phyloP scores from a whole-genome alignment of 2,888 invertebrate species.

The Scaptomyza caliginosa region DNA sequence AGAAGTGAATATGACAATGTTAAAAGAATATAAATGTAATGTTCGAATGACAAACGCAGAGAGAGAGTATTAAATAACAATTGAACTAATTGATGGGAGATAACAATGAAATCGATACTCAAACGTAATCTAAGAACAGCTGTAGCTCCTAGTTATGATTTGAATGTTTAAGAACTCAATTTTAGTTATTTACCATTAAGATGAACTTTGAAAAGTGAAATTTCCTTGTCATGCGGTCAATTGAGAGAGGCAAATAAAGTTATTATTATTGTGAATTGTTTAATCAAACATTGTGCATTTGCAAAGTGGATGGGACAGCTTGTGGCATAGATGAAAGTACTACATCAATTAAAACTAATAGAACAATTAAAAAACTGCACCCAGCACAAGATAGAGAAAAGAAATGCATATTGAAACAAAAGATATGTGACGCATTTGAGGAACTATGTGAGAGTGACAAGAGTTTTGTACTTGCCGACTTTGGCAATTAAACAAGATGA shows the following conservation, averaged over 20 bases:
- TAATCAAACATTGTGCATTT: conserved; percentile 57
- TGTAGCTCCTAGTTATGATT: too few species aligned
- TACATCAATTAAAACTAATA: conserved; percentile 77
- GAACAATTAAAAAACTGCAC: conserved; percentile 74
- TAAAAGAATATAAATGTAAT: background rate
- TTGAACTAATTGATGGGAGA: conserved; percentile 24
- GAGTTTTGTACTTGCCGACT: conserved; percentile 67
- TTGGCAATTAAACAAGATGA: conserved; percentile 70
- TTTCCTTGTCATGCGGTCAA: background rate
- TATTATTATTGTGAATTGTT: conserved; percentile 36
- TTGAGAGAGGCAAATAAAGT: conserved; percentile 17
- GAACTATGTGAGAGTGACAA: conserved; percentile 61
- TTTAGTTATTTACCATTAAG: too few species aligned
- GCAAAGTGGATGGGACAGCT: conserved; percentile 42
- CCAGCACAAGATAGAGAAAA: conserved; percentile 41
- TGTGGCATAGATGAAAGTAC: conserved; percentile 44
- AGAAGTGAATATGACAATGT: conserved; percentile 5
- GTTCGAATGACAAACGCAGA: background rate
- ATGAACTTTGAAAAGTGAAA: background rate
- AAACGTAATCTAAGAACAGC: too few species aligned
- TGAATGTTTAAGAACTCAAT: too few species aligned
- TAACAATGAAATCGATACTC: conserved; percentile 5
- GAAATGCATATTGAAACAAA: conserved; percentile 23
- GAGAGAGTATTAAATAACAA: background rate
- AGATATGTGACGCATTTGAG: conserved; percentile 41